Conservation (phyloP, 2,113 vertebrate species). For the Cyanistes caeruleus region DNA sequence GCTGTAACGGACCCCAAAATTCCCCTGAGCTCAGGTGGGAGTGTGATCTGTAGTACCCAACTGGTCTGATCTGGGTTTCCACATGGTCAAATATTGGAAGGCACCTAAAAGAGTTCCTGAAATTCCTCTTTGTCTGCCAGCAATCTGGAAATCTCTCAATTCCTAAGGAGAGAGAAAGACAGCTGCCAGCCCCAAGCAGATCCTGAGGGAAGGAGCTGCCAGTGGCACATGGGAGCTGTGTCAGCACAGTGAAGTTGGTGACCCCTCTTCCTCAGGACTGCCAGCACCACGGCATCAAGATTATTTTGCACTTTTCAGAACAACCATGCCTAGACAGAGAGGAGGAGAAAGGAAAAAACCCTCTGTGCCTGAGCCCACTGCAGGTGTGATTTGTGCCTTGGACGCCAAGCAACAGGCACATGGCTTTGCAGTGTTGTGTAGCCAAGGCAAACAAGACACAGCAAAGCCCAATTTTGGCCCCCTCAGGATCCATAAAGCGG, state of each 20-base stretch:
- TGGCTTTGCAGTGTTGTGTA: background rate
- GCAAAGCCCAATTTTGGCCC: conserved; percentile 24
- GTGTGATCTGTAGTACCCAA: background rate
- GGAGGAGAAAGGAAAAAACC: background rate
- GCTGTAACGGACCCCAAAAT: background rate
- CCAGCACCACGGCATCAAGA: background rate
- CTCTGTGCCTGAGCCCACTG: background rate
- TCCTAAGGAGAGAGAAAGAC: background rate
- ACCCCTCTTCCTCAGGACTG: background rate
- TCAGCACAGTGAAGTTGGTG: background rate
- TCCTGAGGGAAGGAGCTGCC: background rate
- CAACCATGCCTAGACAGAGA: background rate
- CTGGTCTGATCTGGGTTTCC: background rate
- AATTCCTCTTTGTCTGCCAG: background rate
- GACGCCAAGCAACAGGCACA: background rate
- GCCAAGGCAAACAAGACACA: conserved; percentile 68
- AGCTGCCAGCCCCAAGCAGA: background rate
- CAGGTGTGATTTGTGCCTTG: conserved; percentile 58
- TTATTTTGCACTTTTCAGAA: background rate
- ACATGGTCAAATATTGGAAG: background rate
- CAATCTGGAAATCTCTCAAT: background rate
- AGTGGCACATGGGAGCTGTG: background rate
- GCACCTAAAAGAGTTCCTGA: background rate
- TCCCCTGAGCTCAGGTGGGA: background rate
- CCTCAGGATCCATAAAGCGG: conserved; percentile 27